Evolutionary conservation across 2,888 invertebrate species (phyloP), one percentile per base, ranked within the genome.

Genomic region (Phaedon cochleariae): DNA sequence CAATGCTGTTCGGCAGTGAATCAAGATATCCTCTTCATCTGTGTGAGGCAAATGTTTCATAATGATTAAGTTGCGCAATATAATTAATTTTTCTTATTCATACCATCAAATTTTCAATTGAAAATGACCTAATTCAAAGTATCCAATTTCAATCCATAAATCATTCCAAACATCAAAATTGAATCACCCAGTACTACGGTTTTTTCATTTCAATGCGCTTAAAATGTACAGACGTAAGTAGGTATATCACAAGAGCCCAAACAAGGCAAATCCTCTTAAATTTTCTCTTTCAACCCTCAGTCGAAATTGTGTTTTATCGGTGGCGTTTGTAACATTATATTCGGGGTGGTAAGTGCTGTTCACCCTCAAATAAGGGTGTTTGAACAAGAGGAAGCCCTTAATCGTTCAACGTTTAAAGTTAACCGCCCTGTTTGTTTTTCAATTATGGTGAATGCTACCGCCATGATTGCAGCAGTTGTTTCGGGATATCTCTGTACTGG

Each of bases 351-450:
- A 69, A 71, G 69, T 69, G 70, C 69, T 68, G 65, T 73, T 72
- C 71, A 69, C 73, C 73, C 71, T 72, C 59, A 64, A 61, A 20
- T 52, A 65, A 70, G 75, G 76, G 75, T 77, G 74, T 75, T 73
- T 74, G 74, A 77, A 77, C 76, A 76, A 72, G 74, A 75, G 73
- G 73, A 71, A 74, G 73, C 76, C 74, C 76, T 79, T 78, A 78
- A 79, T 79, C 79, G 77, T 71, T 77, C 76, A 76, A 74, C 72
- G 76, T 80, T 80, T 78, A 78, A 78, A 76, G 74, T 74, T 73
- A 74, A 77, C 80, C 78, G 79, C 76, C 73, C 72, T 80, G 79
- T 80, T 80, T 79, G 78, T 76, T 77, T 76, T 80, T 76, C 78
- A 79, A 79, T 80, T 80, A 80, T 73, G 41, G 75, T 66, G 69